phyloP scores from a whole-genome alignment of 2,888 invertebrate species.

The Cataglyphis rosenhaueri region DNA sequence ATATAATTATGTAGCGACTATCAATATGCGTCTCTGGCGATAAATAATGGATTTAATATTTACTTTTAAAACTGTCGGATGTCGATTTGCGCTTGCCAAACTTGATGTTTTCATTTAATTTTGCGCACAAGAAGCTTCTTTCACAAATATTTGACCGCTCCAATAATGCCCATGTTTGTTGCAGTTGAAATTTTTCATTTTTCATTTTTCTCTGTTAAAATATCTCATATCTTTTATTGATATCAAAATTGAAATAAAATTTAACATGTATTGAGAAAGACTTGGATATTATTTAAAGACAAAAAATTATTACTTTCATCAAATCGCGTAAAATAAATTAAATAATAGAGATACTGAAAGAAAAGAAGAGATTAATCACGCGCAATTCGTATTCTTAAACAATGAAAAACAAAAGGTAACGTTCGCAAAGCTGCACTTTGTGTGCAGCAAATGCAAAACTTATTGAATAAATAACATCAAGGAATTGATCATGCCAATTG shows the following conservation, averaged over 20 bases:
- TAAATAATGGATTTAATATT: constrained; percentile 46
- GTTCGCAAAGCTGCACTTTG: background rate
- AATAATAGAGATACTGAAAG: background rate
- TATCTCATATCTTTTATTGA: background rate
- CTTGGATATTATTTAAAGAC: background rate
- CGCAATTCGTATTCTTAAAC: background rate
- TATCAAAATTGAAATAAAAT: background rate
- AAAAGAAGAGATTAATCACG: background rate
- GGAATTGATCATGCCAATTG: background rate
- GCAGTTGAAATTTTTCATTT: background rate
- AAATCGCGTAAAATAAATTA: background rate
- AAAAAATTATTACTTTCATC: background rate
- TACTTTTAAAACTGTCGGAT: constrained; percentile 38
- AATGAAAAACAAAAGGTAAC: background rate
- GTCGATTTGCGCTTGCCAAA: constrained; percentile 21
- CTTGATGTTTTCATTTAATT: constrained; percentile 50
- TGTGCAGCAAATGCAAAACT: background rate
- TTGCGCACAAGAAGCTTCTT: constrained; percentile 16
- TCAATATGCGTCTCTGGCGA: background rate
- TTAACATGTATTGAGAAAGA: background rate
- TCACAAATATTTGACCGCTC: constrained; percentile 38
- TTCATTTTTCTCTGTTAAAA: constrained; percentile 31
- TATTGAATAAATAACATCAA: background rate
- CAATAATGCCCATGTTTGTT: constrained; percentile 32
- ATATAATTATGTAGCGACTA: constrained; percentile 18